phyloP scores from a whole-genome alignment of 2,888 invertebrate species.

The Venusia cambrica region DNA sequence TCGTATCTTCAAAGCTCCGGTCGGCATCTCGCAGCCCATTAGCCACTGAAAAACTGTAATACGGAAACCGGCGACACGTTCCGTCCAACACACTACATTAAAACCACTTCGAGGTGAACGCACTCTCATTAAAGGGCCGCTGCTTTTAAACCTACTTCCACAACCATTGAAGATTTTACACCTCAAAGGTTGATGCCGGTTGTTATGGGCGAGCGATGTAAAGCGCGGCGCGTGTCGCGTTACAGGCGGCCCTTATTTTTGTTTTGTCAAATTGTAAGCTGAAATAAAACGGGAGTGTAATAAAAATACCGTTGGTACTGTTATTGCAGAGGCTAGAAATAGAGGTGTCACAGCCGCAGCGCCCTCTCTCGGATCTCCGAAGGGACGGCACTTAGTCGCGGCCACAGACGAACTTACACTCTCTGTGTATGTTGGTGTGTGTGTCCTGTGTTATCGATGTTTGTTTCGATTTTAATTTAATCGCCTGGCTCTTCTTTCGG shows the following conservation, averaged over 20 bases:
- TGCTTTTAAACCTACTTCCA: conserved; percentile 48
- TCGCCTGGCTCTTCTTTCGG: too few relatives aligned
- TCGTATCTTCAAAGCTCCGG: conserved; percentile 23
- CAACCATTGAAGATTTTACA: conserved; percentile 41
- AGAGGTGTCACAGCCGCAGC: conserved; percentile 55
- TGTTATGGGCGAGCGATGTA: conserved; percentile 7
- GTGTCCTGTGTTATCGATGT: conserved; percentile 8
- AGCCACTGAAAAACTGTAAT: conserved; percentile 45
- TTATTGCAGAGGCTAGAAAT: conserved; percentile 72
- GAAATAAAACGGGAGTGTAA: conserved; percentile 77
- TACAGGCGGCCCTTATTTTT: conserved; percentile 74
- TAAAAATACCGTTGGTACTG: conserved; percentile 79
- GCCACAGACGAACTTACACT: conserved; percentile 5
- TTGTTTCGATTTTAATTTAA: conserved; percentile 13
- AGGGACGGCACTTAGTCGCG: conserved; percentile 25
- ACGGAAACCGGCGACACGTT: conserved; percentile 62
- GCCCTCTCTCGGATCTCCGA: conserved; percentile 37
- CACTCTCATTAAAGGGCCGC: conserved; percentile 75
- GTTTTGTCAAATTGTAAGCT: conserved; percentile 80
- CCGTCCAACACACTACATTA: conserved; percentile 62
- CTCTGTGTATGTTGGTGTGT: conserved; percentile 3
- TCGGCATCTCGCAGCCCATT: conserved; percentile 32
- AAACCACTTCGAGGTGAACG: conserved; percentile 63
- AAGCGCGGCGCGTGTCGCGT: conserved; percentile 47
- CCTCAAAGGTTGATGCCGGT: not conserved